These are phyloP conservation scores for Notolepis coatsorum DNA, from an alignment of 2,797 vertebrate species.

Conservation along the genomic window DNA sequence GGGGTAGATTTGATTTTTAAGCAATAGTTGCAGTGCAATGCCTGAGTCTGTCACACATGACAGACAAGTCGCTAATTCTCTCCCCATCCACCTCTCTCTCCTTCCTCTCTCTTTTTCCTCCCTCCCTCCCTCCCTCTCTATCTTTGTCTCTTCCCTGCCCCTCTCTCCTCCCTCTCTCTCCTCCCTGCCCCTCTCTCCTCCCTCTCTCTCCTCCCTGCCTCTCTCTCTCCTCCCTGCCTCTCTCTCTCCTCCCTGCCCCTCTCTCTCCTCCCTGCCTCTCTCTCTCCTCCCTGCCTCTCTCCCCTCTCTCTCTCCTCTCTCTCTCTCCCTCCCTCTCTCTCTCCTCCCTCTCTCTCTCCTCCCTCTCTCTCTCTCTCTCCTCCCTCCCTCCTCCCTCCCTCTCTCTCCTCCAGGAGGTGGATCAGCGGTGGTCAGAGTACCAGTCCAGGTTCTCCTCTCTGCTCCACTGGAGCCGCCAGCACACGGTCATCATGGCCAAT, in stretches of 20 bases:
- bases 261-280: neutral
- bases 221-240: too few relatives aligned
- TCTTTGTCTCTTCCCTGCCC: neutral
- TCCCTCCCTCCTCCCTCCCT: neutral
- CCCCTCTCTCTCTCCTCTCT: neutral
- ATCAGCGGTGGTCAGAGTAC: constrained; percentile 94
- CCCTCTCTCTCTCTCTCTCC: neutral
- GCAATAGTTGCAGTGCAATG: too few relatives aligned
- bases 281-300: neutral
- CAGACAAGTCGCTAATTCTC: too few relatives aligned
- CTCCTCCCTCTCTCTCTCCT: neutral
- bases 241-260: neutral
- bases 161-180: too few relatives aligned
- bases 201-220: too few relatives aligned
- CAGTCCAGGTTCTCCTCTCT: constrained; percentile 91
- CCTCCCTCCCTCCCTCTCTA: neutral
- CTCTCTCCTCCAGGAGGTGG: constrained; percentile 87
- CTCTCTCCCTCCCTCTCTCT: neutral
- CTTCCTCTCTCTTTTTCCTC: neutral
- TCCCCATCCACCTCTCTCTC: too few relatives aligned
- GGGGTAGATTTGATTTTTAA: too few relatives aligned
- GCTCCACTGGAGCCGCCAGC: constrained; percentile 96
- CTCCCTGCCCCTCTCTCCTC: too few relatives aligned
- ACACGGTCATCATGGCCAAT: constrained; percentile 92
- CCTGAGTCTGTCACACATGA: too few relatives aligned